phyloP scores from a whole-genome alignment of 2,888 invertebrate species.

The Protodeltote pygarga region DNA sequence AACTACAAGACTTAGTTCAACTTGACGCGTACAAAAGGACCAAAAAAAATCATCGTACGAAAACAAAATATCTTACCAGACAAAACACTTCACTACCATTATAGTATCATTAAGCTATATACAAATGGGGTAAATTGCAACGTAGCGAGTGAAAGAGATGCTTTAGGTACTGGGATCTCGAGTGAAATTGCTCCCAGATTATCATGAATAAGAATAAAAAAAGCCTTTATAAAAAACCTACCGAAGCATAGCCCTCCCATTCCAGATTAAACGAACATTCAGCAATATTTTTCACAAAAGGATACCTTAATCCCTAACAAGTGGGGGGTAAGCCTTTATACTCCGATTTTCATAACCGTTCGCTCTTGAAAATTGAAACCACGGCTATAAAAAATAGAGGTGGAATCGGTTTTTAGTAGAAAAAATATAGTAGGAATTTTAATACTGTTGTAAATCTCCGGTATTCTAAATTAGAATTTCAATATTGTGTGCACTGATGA shows the following conservation, averaged over 20 bases:
- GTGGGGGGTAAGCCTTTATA: constrained; percentile 74
- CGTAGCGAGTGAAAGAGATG: constrained; percentile 21
- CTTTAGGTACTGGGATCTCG: constrained; percentile 29
- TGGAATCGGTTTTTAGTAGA: constrained; percentile 5
- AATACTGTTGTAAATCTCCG: background rate
- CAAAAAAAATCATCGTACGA: constrained; percentile 5
- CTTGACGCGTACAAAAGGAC: constrained; percentile 9
- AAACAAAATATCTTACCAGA: constrained; percentile 6
- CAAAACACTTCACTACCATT: constrained; percentile 3
- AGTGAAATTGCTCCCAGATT: constrained; percentile 71
- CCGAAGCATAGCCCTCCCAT: constrained; percentile 69
- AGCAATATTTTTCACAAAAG: constrained; percentile 85
- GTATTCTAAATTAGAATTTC: background rate
- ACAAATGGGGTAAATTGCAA: constrained; percentile 38
- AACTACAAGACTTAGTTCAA: no score
- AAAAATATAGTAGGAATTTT: background rate
- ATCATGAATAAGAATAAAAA: constrained; percentile 68
- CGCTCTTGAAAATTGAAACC: constrained; percentile 52
- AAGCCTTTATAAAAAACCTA: constrained; percentile 72
- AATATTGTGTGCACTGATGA: no score
- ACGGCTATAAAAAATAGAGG: constrained; percentile 8
- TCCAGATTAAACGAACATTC: constrained; percentile 84
- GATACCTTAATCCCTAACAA: constrained; percentile 85
- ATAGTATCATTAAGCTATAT: constrained; percentile 8
- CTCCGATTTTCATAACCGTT: constrained; percentile 68